Evolutionary conservation across 1,140 invertebrate species (phyloP).

Genomic region (Psix sp.): DNA sequence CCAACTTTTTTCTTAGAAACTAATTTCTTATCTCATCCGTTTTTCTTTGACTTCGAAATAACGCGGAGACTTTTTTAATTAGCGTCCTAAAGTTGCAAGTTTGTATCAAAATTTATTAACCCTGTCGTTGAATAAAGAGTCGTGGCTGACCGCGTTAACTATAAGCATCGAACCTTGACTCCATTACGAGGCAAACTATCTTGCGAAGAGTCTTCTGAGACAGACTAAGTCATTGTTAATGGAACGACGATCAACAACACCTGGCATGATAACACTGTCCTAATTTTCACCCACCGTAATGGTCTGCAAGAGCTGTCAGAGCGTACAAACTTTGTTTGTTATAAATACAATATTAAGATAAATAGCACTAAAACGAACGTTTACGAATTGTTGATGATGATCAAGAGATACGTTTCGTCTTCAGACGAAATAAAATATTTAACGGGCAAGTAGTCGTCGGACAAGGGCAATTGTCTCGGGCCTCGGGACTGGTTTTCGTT

Average conservation of each 20-base stretch:
- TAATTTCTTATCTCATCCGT: neutral
- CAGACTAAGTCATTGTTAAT: slow-evolving; percentile 49
- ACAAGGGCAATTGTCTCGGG: slow-evolving; percentile 12
- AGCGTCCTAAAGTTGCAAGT: neutral
- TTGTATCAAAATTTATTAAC: slow-evolving; percentile 3
- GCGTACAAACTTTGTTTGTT: slow-evolving; percentile 43
- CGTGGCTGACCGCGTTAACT: slow-evolving; percentile 15
- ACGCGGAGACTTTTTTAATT: slow-evolving; percentile 2
- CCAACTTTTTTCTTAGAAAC: neutral
- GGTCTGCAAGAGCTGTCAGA: slow-evolving; percentile 30
- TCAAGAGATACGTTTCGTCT: slow-evolving; percentile 7
- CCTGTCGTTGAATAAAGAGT: neutral
- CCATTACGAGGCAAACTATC: slow-evolving; percentile 3
- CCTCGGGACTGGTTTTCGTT: neutral
- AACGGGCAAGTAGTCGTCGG: slow-evolving; percentile 14
- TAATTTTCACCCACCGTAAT: slow-evolving; percentile 52
- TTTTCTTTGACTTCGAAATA: too few species aligned
- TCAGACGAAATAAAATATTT: slow-evolving; percentile 25
- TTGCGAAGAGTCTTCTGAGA: slow-evolving; percentile 30
- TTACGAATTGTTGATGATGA: slow-evolving; percentile 12
- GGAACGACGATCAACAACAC: slow-evolving; percentile 50
- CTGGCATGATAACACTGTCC: slow-evolving; percentile 32
- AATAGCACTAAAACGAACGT: slow-evolving; percentile 27
- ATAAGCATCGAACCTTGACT: neutral
- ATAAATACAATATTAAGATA: slow-evolving; percentile 45